These are phyloP conservation scores for Anhinga anhinga DNA, from an alignment of 2,113 vertebrate genomes.

Conservation along the genomic window DNA sequence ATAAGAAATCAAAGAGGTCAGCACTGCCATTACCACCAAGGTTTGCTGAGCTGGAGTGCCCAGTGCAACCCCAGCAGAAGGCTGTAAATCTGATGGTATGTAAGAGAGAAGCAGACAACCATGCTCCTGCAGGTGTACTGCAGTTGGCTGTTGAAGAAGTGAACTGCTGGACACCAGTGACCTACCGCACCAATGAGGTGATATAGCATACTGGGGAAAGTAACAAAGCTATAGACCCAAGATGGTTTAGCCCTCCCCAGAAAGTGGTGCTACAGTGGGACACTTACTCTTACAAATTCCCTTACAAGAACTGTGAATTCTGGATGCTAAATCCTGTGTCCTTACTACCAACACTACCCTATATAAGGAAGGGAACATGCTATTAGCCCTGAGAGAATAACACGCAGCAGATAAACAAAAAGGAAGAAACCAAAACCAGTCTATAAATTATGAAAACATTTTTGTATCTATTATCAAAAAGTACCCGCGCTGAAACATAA, in stretches of 20 bases:
- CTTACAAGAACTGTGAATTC: background rate
- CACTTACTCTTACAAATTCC: background rate
- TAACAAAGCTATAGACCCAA: background rate
- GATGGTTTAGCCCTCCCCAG: background rate
- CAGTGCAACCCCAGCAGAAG: background rate
- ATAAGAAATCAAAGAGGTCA: background rate
- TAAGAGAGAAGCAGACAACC: background rate
- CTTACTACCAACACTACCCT: background rate
- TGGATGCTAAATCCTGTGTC: background rate
- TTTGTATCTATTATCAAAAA: background rate
- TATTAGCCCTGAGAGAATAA: background rate
- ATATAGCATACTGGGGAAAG: background rate
- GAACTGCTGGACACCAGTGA: background rate
- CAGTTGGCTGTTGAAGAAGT: background rate
- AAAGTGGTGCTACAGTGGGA: background rate
- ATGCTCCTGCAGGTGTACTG: background rate
- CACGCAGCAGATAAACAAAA: background rate
- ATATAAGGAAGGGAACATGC: background rate
- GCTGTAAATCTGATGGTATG: background rate
- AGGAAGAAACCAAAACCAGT: background rate
- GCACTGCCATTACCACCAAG: background rate
- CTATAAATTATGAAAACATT: background rate
- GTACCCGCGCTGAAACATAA: background rate
- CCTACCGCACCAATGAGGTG: background rate
- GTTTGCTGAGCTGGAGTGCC: background rate